Base-by-base conservation (phyloP, 1,140 invertebrate species). In the Dolichoris vasculosae region DNA sequence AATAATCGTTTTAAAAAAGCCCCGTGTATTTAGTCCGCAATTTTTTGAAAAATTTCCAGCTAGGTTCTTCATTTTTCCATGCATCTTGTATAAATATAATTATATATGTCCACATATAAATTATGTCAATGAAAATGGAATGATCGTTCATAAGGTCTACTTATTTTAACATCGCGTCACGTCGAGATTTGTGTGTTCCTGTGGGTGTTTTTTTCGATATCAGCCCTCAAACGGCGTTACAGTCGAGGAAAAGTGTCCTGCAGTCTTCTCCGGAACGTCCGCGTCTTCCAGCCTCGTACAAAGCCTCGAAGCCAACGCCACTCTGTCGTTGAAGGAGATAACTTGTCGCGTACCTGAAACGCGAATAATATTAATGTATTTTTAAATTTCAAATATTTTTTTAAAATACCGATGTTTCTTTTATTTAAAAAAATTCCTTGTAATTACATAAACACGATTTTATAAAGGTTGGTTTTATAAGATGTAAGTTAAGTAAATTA, bases 261-360 rank as follows among this genome's bases (percentile, higher is more conserved):
- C 97, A 98, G 90, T 97, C 96, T 83, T 97, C 96, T 32, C 97
- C 97, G 55, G 95, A 96, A 90, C 97, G 95, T 38, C 97, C 97
- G 86, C 96, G 94, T 92, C 97, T 95, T 30, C 97, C 96, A 0
- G 97, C 97, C 88, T 97, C 96, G 90, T 97, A 97, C 88, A 97
- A 95, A 30, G 95, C 94, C 79, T 98, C 96, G 93, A 98, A 97
- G 26, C 95, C 95, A 69, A 95, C 95, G 46, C 95, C 95, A 30
- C 95, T 96, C 90, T 95, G 95, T 90, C 95, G 95, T 88, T 98
- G 96, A 64, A 98, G 92, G 3, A 97, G 92, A 91, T 96, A 97
- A 90, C 97, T 97, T 78, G 97, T 96, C 38, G 96, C 97, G 90
- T 98, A 98, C 77, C 97, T 98, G 91, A 40, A 93, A 82, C 17